Evolutionary conservation across 1,140 invertebrate species (phyloP), one percentile per base, ranked within the genome.

Genomic region (Heterodera carotae): DNA sequence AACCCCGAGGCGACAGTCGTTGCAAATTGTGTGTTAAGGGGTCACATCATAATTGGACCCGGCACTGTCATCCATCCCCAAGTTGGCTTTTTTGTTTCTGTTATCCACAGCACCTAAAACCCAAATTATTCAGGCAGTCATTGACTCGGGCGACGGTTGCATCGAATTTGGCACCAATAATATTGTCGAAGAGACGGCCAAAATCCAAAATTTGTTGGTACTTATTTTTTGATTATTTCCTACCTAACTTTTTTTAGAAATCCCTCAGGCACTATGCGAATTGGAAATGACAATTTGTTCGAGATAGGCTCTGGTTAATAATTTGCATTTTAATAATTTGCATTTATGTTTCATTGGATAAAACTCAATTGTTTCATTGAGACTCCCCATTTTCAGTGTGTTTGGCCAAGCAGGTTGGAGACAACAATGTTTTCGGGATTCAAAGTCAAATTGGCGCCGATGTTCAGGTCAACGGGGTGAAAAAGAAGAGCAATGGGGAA

Each of bases 221-320:
- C n/a, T n/a, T n/a, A 48, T 29, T 33, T 64, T 36, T 22, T 27
- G 43, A 33, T 22, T 25, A 31, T 43, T 25, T 39, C 48, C 62
- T 3, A 39, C 15, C 5, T 18, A 6, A n/a, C 66, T 33, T 27
- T 77, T 33, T 80, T 78, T 53, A 68, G 59, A 59, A 34, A 69
- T 39, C 27, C n/a, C 0, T 29, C 78, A 18, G 74, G 43, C 2
- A 6, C 34, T 8, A 36, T 53, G 31, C 64, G 67, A 31, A 81
- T 81, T 60, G 80, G 80, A 25, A 69, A 81, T 75, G 81, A 81
- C 22, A 81, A 81, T 59, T 56, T 77, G 25, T 81, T 81, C 33
- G 76, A 81, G 72, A 64, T 82, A 56, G 67, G 81, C 27, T 76
- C 80, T 6, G 36, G 75, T 76, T 10, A 36, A n/a, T n/a, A n/a